Evolutionary conservation across 2,888 invertebrate species (phyloP).

Genomic region (Cenopis cana): DNA sequence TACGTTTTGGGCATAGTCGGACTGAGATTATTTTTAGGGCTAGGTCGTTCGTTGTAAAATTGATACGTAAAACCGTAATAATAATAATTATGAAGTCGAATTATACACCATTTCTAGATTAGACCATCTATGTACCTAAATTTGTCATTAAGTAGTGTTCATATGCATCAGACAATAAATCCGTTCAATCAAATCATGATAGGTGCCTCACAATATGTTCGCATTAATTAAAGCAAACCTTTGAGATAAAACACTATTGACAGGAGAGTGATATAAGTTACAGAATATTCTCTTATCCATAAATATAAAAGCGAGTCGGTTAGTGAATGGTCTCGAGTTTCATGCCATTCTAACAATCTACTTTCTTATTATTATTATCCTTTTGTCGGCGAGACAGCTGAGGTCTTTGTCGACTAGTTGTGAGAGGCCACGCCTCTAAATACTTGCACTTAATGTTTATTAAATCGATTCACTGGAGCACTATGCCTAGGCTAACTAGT

Average conservation of each 20-base stretch:
- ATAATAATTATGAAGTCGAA: too few species aligned
- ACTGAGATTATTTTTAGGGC: too few species aligned
- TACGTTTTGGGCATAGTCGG: too few species aligned
- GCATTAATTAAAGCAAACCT: neutral
- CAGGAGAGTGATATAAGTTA: constrained; percentile 6
- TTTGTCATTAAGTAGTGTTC: neutral
- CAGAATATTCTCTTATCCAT: constrained; percentile 2
- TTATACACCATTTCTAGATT: too few species aligned
- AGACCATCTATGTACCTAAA: too few species aligned
- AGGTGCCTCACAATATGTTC: neutral
- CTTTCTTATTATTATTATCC: constrained; percentile 11
- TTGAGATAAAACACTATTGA: neutral
- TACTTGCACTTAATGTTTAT: neutral
- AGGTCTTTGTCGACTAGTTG: neutral
- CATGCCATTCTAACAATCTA: constrained; percentile 4
- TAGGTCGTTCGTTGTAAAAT: too few species aligned
- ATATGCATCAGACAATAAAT: neutral
- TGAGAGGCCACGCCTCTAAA: neutral
- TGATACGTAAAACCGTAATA: too few species aligned
- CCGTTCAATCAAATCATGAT: neutral
- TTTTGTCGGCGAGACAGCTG: neutral
- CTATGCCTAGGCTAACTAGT: too few species aligned
- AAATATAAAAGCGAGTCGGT: constrained; percentile 4
- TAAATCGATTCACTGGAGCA: neutral
- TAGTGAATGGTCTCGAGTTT: constrained; percentile 16